phyloP scores from a whole-genome alignment of 2,797 vertebrate genomes.

The Onychomys torridus region DNA sequence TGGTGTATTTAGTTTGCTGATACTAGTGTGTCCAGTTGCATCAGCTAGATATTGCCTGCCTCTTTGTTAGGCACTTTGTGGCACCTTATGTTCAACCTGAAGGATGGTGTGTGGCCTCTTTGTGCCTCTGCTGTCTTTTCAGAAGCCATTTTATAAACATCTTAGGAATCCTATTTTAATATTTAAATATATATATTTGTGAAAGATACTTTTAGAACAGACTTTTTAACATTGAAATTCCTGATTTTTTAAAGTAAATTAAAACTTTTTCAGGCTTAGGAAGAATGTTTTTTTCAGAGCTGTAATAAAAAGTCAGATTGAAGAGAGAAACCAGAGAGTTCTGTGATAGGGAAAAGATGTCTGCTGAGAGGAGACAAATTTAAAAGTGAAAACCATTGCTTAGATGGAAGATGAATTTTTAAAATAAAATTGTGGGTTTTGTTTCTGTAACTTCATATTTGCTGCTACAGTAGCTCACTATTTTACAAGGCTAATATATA shows the following conservation, averaged over 20 bases:
- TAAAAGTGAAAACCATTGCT: slow-evolving; percentile 65
- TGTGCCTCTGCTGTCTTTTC: slow-evolving; percentile 76
- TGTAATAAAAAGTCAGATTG: slow-evolving; percentile 63
- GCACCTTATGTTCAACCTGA: slow-evolving; percentile 85
- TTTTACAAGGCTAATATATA: slow-evolving; percentile 77
- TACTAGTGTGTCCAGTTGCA: slow-evolving; percentile 62
- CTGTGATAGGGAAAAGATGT: slow-evolving; percentile 24
- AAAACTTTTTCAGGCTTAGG: slow-evolving; percentile 68
- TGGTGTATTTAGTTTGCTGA: slow-evolving; percentile 38
- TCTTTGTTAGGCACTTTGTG: slow-evolving; percentile 78
- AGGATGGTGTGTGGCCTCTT: slow-evolving; percentile 69
- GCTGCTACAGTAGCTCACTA: slow-evolving; percentile 79
- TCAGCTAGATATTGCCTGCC: slow-evolving; percentile 75
- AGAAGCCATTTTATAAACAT: slow-evolving; percentile 85
- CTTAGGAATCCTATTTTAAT: slow-evolving; percentile 84
- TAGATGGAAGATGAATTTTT: slow-evolving; percentile 75
- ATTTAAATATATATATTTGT: slow-evolving; percentile 86
- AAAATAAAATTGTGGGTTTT: slow-evolving; percentile 77
- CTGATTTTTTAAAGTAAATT: slow-evolving; percentile 80
- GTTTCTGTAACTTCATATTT: slow-evolving; percentile 73
- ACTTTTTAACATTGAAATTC: slow-evolving; percentile 77
- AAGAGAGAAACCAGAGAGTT: slow-evolving; percentile 42
- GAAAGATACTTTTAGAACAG: slow-evolving; percentile 81
- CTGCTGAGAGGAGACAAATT: slow-evolving; percentile 70
- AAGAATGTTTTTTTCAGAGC: slow-evolving; percentile 71